These are phyloP conservation scores for Melieria crassipennis DNA, from an alignment of 2,888 invertebrate genomes.

Conservation along the genomic window DNA sequence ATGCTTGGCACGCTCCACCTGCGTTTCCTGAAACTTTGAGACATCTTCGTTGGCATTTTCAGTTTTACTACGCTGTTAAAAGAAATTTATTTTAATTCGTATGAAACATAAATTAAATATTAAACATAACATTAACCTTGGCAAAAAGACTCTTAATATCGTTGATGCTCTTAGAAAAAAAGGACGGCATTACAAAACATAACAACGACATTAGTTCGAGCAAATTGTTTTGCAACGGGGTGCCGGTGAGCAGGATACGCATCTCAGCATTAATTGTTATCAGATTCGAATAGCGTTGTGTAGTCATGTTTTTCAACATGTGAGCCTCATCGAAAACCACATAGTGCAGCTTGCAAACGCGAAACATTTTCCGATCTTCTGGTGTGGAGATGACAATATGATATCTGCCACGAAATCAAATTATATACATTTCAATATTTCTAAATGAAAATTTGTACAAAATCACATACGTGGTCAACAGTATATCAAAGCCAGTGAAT, in stretches of 20 bases:
- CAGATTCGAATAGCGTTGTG: slow-evolving; percentile 87
- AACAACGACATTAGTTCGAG: slow-evolving; percentile 94
- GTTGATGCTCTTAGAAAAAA: slow-evolving; percentile 88
- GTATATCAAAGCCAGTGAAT: slow-evolving; percentile 80
- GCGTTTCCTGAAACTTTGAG: slow-evolving; percentile 87
- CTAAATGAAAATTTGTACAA: neutral
- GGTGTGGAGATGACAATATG: slow-evolving; percentile 75
- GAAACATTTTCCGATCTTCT: slow-evolving; percentile 90
- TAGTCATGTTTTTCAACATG: slow-evolving; percentile 97
- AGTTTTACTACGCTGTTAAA: slow-evolving; percentile 67
- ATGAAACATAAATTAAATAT: neutral
- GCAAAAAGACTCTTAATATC: slow-evolving; percentile 89
- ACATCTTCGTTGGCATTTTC: slow-evolving; percentile 70
- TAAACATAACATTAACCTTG: slow-evolving; percentile 69
- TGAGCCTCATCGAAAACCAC: slow-evolving; percentile 98
- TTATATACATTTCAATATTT: slow-evolving; percentile 6
- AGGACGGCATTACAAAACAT: slow-evolving; percentile 95
- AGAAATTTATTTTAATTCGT: neutral
- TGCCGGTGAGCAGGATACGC: slow-evolving; percentile 91
- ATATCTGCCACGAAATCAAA: slow-evolving; percentile 50
- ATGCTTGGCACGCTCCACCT: slow-evolving; percentile 90
- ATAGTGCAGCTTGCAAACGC: slow-evolving; percentile 88
- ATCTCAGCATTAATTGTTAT: slow-evolving; percentile 88
- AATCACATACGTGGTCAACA: slow-evolving; percentile 84
- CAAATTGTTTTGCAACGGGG: slow-evolving; percentile 95